Evolutionary conservation across 2,888 invertebrate species (phyloP).

Genomic region (Monopis laevigella): DNA sequence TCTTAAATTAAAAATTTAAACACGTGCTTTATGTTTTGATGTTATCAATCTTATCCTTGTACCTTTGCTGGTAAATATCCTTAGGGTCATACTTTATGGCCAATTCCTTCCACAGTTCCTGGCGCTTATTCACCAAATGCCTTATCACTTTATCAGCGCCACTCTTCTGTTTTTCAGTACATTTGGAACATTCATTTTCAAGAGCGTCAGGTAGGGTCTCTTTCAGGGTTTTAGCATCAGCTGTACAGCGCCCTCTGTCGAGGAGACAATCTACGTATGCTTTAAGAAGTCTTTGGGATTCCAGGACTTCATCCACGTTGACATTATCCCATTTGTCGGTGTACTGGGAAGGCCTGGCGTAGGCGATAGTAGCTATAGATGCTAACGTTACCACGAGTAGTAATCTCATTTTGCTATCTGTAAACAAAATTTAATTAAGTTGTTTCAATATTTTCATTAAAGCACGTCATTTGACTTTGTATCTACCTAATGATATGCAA

Average conservation of each 20-base stretch:
- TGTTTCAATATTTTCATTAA: too few relatives aligned
- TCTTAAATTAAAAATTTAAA: neutral
- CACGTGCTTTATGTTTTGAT: conserved; percentile 23
- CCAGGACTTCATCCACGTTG: conserved; percentile 73
- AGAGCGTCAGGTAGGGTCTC: conserved; percentile 76
- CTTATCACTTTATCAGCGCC: conserved; percentile 73
- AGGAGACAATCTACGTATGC: conserved; percentile 75
- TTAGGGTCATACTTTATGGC: conserved; percentile 76
- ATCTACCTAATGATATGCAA: too few relatives aligned
- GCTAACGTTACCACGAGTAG: conserved; percentile 40
- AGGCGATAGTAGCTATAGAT: conserved; percentile 37
- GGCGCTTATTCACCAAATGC: conserved; percentile 73
- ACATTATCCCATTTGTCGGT: conserved; percentile 76
- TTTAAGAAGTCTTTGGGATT: conserved; percentile 71
- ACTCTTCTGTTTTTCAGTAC: conserved; percentile 67
- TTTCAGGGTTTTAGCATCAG: conserved; percentile 70
- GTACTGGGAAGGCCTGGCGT: conserved; percentile 58
- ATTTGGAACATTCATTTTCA: conserved; percentile 73
- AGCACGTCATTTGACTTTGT: too few relatives aligned
- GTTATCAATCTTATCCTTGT: conserved; percentile 57
- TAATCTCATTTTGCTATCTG: conserved; percentile 45
- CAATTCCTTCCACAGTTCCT: conserved; percentile 73
- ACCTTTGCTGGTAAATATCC: conserved; percentile 71
- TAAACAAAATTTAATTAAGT: conserved; percentile 18
- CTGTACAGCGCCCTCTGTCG: conserved; percentile 71